A percentile compares a stretch with the other conserved stretches of the same genome.
phyloP scores from a whole-genome alignment of 2,113 vertebrate species.

The Cygnus atratus region DNA sequence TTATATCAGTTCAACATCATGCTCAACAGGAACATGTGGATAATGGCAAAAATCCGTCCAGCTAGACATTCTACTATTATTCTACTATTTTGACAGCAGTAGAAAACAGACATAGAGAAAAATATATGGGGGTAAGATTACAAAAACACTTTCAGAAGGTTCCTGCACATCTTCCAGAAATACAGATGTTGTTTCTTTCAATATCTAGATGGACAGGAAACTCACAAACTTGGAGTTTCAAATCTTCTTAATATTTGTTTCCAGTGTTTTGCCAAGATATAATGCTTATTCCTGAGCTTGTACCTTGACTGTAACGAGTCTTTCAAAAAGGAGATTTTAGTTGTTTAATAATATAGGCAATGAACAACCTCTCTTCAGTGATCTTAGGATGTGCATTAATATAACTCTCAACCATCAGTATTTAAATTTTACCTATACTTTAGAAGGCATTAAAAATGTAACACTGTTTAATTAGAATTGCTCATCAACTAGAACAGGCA shows the following conservation, averaged over 20 bases:
- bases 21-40: neutral
- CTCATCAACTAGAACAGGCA: neutral
- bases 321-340: neutral
- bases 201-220: neutral
- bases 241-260: neutral
- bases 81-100: neutral
- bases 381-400: neutral
- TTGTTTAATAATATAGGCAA: neutral
- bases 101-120: neutral
- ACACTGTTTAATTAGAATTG: neutral
- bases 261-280: neutral
- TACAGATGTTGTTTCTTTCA: neutral
- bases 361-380: neutral
- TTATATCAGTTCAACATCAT: neutral
- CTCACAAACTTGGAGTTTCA: neutral
- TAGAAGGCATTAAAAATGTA: neutral
- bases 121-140: neutral
- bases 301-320: neutral
- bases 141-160: neutral
- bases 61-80: neutral
- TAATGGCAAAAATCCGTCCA: neutral
- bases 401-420: neutral
- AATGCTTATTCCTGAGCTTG: neutral
- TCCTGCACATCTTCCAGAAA: neutral
- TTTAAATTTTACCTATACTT: neutral